Base-by-base conservation (phyloP, 37 sponge, comb jelly and placozoan species). In the Crambe crambe region DNA sequence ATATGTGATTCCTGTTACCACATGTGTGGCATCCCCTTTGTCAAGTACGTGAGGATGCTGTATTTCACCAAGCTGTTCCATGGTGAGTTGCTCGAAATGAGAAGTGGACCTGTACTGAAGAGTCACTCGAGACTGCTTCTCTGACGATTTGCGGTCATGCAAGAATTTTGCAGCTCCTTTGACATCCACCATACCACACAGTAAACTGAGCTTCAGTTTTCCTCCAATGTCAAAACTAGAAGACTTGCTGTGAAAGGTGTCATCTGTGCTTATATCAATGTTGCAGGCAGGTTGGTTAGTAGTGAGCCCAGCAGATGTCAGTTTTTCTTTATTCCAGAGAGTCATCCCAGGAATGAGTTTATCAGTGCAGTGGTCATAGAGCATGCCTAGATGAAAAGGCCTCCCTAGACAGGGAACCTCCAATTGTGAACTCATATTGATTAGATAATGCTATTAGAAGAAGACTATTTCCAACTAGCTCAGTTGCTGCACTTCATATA, bases 91-190 rank as follows among this genome's bases (percentile, higher is more conserved):
- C 3, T 84, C 70, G 43, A 84, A 75, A 20, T 31, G 8, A 6
- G 85, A 66, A 10, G 77, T 84, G 12, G 23, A 42, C 0, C 35
- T 18, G 60, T 75, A 84, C 77, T 84, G 66, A 22, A 84, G 72
- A 56, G 60, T 84, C 12, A 84, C 85, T 42, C 85, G 69, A 36
- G 77, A 56, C 56, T 82, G 83, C 3, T 69, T 64, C 29, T 76
- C 76, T 29, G 85, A 84, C 1, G 70, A 76, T 30, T 76, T 66
- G 42, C 70, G 70, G 51, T 84, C 85, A 27, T 84, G 15, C 26
- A 84, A 25, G 38, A 54, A 84, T 39, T 84, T 76, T 3, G 76
- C 85, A 21, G 77, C 26, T 36, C 77, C 85, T 0, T 40, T 2
- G 26, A 75, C 71, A 29, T 22, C 44, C 1, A 84, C 85, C n/a